phyloP scores from a whole-genome alignment of 2,888 invertebrate genomes.

The Leucoptera coffeella region DNA sequence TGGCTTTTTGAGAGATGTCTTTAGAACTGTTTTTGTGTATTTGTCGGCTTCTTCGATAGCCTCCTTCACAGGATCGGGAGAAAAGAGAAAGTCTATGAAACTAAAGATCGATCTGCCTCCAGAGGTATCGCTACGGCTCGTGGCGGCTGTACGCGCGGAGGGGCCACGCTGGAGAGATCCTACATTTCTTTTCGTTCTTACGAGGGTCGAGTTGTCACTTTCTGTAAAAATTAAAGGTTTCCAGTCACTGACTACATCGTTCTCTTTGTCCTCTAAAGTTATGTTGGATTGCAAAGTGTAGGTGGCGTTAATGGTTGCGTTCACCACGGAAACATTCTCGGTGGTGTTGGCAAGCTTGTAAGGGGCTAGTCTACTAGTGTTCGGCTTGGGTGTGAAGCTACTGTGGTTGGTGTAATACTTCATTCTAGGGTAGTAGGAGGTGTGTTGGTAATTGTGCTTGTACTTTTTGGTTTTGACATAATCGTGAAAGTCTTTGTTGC shows the following conservation, averaged over 20 bases:
- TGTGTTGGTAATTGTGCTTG: constrained; percentile 35
- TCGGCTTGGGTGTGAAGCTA: constrained; percentile 16
- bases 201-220: not conserved
- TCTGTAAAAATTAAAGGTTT: constrained; percentile 18
- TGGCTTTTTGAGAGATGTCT: constrained; percentile 15
- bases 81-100: constrained; percentile 15
- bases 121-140: not conserved
- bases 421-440: constrained; percentile 35
- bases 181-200: constrained; percentile 17
- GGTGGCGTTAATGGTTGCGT: not conserved
- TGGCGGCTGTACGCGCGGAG: constrained; percentile 14
- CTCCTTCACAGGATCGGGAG: constrained; percentile 12
- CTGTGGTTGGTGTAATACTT: constrained; percentile 35
- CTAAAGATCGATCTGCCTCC: constrained; percentile 13
- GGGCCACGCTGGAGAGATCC: too few species aligned
- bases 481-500: constrained; percentile 37
- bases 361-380: constrained; percentile 20
- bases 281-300: not conserved
- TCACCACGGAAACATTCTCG: not conserved
- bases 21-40: constrained; percentile 17
- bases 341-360: constrained; percentile 12
- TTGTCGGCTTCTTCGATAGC: constrained; percentile 14
- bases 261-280: not conserved
- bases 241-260: constrained; percentile 19
- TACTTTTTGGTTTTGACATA: constrained; percentile 42